Base-by-base conservation (phyloP, 2,797 vertebrate species). In the Chloroceryle amazona region DNA sequence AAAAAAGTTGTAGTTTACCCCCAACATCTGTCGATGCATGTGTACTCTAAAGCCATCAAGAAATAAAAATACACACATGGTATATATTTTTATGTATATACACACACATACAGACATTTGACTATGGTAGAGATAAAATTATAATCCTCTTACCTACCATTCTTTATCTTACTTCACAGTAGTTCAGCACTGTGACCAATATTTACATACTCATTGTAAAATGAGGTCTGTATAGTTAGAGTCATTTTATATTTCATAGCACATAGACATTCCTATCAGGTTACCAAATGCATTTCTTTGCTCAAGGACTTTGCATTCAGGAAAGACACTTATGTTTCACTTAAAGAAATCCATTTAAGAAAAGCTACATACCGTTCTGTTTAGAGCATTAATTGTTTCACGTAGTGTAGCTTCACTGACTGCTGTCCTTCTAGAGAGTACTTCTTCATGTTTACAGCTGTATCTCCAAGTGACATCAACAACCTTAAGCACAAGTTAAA, bases 381-480 rank as follows among this genome's bases (percentile, higher is more conserved):
- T 99, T 39, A 99, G 98, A 1, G 94, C 86, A 16, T 98, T 99
- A 70, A 99, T 99, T 39, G 98, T 98, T 95, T 99, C 98, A 85
- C 99, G 98, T 61, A 99, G 98, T 62, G 98, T 98, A 20, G 98
- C 98, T 98, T 99, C 99, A 61, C 98, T 98, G 85, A 99, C 98
- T 16, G 96, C 95, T 28, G 98, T 99, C 94, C 99, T 99, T 94
- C 99, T 99, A 5, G 98, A 96, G 54, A 99, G 97, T 29, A 99
- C 98, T 60, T 99, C 99, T 66, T 98, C 94, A 86, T 99, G 99
- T 93, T 99, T 99, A 98, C 99, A 99, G 94, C 99, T 99, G 95
- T 99, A 99, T 94, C 99, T 98, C 99, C 99, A 99, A 11, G 99
- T 99, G 71, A 99, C 99, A 95, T 99, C 99, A 61, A 99, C 99